Base-by-base conservation (phyloP, 2,888 invertebrate genomes). In the Malthinus flaveolus region DNA sequence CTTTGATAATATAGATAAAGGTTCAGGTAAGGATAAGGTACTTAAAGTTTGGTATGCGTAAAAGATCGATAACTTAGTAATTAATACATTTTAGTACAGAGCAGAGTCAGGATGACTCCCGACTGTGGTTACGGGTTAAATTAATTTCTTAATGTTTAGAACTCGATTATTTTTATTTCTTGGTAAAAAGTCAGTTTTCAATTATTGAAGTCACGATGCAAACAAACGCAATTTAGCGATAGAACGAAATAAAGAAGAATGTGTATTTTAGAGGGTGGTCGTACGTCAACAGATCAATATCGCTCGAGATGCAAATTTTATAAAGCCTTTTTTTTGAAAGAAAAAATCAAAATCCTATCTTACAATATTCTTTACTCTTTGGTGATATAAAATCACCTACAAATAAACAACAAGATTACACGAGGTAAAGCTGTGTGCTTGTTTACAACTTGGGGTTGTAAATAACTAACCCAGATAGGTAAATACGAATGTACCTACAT, bases 201-300 rank as follows among this genome's bases (percentile, higher is more conserved):
- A 42, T 13, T n/a, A n/a, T n/a, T 23, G n/a, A 15, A 23, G 39
- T 42, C 39, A 42, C 39, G 15, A 15, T 15, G 39, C 13, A 42
- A 42, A 42, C 39, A 42, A 15, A 42, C 39, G 39, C 39, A 42
- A 42, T 42, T 42, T 42, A 42, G 23, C 39, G 15, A 42, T 42
- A 42, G 39, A 42, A 42, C 15, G 39, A 42, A 42, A 42, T 42
- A 42, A 42, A 42, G 39, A 23, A 42, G 39, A 13, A 13, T 15
- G 39, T 42, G 23, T 37, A 37, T 42, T 42, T 15, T 15, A 15
- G 13, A 15, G 39, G 15, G 13, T 23, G 9, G 10, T 23, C 15
- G 39, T 42, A 15, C 39, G 39, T 42, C 39, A 42, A 42, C 39
- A 42, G 39, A 42, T 42, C 39, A 42, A 42, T 42, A 42, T 42